A percentile compares a stretch with the other conserved stretches of the same genome.
Evolutionary conservation across 2,113 vertebrate genomes (phyloP).

Genomic region (Aegypius monachus): DNA sequence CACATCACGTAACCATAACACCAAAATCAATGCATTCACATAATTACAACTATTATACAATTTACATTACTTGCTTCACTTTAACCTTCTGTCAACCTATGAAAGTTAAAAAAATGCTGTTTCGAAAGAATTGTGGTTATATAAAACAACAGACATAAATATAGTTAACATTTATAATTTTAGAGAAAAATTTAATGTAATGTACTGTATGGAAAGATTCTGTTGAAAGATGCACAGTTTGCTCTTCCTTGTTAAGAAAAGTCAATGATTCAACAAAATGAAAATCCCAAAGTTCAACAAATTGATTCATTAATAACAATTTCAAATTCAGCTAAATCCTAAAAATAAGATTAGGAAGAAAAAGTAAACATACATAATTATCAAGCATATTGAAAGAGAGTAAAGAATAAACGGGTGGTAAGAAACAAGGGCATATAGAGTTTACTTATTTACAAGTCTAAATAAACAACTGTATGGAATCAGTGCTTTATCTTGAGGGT

Average conservation of each 20-base stretch:
- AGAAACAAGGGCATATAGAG: background rate
- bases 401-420: background rate
- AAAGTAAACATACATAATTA: conserved; percentile 1
- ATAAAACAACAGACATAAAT: background rate
- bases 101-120: conserved; percentile 36
- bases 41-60: conserved; percentile 63
- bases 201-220: background rate
- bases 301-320: conserved; percentile 26
- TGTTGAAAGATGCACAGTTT: background rate
- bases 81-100: conserved; percentile 57
- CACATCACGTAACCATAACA: background rate
- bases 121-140: conserved; percentile 38
- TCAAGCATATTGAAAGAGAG: conserved; percentile 11
- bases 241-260: background rate
- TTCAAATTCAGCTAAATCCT: conserved; percentile 48
- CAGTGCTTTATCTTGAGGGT: conserved; percentile 6
- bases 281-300: conserved; percentile 16
- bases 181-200: conserved; percentile 10
- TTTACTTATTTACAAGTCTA: conserved; percentile 33
- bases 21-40: conserved; percentile 43
- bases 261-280: conserved; percentile 29
- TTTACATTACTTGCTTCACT: conserved; percentile 45
- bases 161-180: background rate
- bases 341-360: background rate
- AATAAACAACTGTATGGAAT: conserved; percentile 32